A percentile compares a stretch with the other conserved stretches of the same genome.
Evolutionary conservation across 1,140 invertebrate species (phyloP).

Genomic region (Coboldia fuscipes): DNA sequence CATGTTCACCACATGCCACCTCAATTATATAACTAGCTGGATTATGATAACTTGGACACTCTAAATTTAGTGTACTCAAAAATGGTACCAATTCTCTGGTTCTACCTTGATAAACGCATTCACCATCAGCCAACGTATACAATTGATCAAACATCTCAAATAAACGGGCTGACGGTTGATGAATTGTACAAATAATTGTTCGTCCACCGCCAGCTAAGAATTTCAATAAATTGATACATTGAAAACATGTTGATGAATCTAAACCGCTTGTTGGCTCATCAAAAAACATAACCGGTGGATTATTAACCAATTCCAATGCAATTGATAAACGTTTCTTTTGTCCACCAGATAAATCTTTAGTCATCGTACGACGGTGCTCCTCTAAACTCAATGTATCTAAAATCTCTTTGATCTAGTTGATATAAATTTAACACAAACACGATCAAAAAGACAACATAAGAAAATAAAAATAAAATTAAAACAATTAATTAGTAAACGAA

Average conservation of each 20-base stretch:
- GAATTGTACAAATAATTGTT: conserved; percentile 93
- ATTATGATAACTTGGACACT: conserved; percentile 91
- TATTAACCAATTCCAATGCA: conserved; percentile 87
- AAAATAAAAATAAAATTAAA: background rate
- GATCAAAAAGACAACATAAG: conserved; percentile 1
- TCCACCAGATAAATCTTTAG: conserved; percentile 77
- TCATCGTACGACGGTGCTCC: conserved; percentile 73
- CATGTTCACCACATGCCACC: conserved; percentile 86
- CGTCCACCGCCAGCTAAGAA: conserved; percentile 73
- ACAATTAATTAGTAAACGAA: background rate
- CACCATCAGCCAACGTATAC: conserved; percentile 81
- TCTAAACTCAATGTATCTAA: conserved; percentile 69
- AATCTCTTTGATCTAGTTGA: conserved; percentile 78
- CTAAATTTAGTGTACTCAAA: conserved; percentile 52
- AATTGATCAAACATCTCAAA: conserved; percentile 96
- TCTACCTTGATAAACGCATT: conserved; percentile 84
- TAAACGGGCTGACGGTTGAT: conserved; percentile 86
- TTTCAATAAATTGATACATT: conserved; percentile 74
- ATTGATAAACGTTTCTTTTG: conserved; percentile 92
- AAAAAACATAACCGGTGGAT: conserved; percentile 91
- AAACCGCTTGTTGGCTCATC: conserved; percentile 93
- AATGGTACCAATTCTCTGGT: conserved; percentile 72
- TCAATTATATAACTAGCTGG: conserved; percentile 93
- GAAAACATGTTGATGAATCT: conserved; percentile 85
- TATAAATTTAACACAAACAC: conserved; percentile 8